A percentile compares a stretch with the other conserved stretches of the same genome.
These are phyloP conservation scores for Eupithecia insigniata DNA, from an alignment of 2,888 invertebrate genomes.

Conservation along the genomic window DNA sequence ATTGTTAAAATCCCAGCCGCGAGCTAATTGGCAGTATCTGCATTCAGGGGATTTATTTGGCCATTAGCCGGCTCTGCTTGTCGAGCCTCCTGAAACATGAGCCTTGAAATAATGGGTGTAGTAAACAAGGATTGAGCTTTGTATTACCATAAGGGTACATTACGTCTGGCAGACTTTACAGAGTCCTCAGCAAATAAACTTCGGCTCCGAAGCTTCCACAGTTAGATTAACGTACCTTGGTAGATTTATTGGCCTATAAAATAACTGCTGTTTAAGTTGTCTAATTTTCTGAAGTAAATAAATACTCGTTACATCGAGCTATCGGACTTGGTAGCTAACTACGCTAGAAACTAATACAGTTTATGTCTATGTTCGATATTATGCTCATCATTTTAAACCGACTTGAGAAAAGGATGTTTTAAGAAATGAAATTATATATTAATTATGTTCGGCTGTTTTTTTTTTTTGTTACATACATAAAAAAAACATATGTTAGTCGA, in stretches of 20 bases:
- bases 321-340: not conserved
- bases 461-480: too few species aligned
- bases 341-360: not conserved
- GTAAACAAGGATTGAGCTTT: slow-evolving; percentile 25
- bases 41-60: slow-evolving; percentile 67
- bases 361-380: too few species aligned
- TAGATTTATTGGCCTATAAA: slow-evolving; percentile 7
- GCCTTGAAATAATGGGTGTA: slow-evolving; percentile 35
- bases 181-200: slow-evolving; percentile 16
- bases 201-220: slow-evolving; percentile 6
- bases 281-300: not conserved
- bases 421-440: too few species aligned
- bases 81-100: slow-evolving; percentile 36
- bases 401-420: too few species aligned
- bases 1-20: slow-evolving; percentile 73
- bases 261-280: slow-evolving; percentile 7
- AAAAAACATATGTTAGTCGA: too few species aligned
- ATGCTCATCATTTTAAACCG: not conserved
- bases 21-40: slow-evolving; percentile 72
- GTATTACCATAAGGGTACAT: slow-evolving; percentile 13
- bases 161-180: slow-evolving; percentile 10
- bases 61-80: slow-evolving; percentile 56
- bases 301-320: not conserved
- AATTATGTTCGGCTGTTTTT: too few species aligned
- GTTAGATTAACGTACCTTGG: slow-evolving; percentile 8